A percentile compares a stretch with the other conserved stretches of the same genome.
Conservation (phyloP, 2,888 invertebrate species). For the Dasypogon diadema region DNA sequence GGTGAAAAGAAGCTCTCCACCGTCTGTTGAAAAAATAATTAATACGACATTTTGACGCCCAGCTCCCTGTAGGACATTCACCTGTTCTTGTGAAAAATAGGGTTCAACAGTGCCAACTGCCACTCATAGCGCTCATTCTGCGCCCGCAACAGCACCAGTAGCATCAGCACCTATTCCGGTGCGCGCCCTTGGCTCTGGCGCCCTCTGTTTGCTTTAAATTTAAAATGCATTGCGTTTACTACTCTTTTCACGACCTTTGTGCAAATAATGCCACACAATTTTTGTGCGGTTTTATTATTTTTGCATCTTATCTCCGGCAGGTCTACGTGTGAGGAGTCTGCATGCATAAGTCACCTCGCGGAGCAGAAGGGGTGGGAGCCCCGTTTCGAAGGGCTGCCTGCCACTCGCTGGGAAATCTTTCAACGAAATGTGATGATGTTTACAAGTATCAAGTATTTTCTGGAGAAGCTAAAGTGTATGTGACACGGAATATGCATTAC, state of each 20-base stretch:
- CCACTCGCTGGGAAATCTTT: background rate
- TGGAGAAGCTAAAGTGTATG: conserved; percentile 45
- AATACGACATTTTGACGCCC: conserved; percentile 44
- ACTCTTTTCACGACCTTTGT: conserved; percentile 42
- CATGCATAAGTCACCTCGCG: conserved; percentile 21
- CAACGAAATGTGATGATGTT: conserved; percentile 11
- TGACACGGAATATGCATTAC: conserved; percentile 53
- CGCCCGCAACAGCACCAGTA: background rate
- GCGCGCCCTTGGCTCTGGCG: conserved; percentile 46
- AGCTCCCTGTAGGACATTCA: conserved; percentile 36
- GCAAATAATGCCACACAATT: conserved; percentile 31
- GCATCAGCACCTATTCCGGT: too few relatives aligned
- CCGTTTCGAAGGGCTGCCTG: conserved; percentile 3
- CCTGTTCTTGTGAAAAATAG: conserved; percentile 42
- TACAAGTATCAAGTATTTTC: conserved; percentile 16
- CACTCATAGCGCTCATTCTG: background rate
- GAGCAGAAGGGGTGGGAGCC: conserved; percentile 12
- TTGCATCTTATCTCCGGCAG: conserved; percentile 38
- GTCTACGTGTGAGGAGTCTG: conserved; percentile 19
- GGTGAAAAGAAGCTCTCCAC: conserved; percentile 16
- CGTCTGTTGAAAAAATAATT: conserved; percentile 32
- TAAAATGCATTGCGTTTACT: conserved; percentile 55
- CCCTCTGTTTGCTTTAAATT: conserved; percentile 52
- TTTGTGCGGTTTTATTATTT: conserved; percentile 46
- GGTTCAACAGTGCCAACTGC: conserved; percentile 39